Base-by-base conservation (phyloP, 2,888 invertebrate species). In the Tineola bisselliella region DNA sequence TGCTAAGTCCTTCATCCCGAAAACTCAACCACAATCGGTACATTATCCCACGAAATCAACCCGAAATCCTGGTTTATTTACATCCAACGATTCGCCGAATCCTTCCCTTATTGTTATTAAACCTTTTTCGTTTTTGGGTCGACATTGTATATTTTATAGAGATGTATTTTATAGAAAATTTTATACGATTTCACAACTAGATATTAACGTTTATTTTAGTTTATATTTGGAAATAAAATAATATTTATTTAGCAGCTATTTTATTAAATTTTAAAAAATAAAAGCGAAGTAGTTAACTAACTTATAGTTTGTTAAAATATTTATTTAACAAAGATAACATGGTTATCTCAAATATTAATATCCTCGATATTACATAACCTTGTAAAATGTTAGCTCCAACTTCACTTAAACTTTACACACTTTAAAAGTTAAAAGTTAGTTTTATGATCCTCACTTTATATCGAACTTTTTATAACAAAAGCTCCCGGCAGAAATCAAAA, bases 81-180 rank as follows among this genome's bases (percentile, higher is more conserved):
- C 33, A 58, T 58, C 33, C 33, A 17, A 25, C 33, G 58, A 17
- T 58, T 58, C 33, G 48, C 33, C 56, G 17, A 19, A 58, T 58
- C 58, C 58, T 58, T 33, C 58, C 58, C 33, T 33, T 33, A 58
- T 58, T 58, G 58, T 58, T 58, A 58, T 58, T 58, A 58, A 58
- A 58, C 58, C 58, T 33, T 58, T 58, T 58, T 58, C 58, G 58
- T 58, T 58, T 44, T 58, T 58, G 58, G 58, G 58, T 58, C 58
- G 58, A 15, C 33, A 17, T 33, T 31, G 58, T 31, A 33, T 58
- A 33, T 58, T 58, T 33, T 58, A 25, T 25, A 48, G 54, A 18
- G 54, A 10, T 18, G 25, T 54, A 18, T 25, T n/a, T 38, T 10
- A 10, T n/a, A 12, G 38, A 38, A 3, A 38, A 12, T 38, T 38